A percentile compares a stretch with the other conserved stretches of the same genome.
Evolutionary conservation across 1,140 invertebrate genomes (phyloP).

Genomic region (Diuraphis noxia): DNA sequence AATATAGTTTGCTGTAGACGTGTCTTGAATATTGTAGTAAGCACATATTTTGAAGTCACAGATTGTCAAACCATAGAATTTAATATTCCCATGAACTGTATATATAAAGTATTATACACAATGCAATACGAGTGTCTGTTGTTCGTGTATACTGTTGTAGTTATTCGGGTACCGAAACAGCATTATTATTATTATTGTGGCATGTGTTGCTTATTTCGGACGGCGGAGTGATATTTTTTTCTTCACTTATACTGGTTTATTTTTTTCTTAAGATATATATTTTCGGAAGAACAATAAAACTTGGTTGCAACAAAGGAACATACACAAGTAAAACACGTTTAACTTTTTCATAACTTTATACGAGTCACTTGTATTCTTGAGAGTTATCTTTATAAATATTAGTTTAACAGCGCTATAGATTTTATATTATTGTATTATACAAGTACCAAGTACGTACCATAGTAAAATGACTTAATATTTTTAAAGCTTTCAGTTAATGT

Average conservation of each 20-base stretch:
- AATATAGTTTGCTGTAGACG: neutral
- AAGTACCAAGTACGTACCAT: neutral
- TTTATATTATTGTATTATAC: neutral
- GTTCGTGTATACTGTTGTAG: neutral
- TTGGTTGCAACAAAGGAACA: neutral
- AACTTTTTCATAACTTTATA: neutral
- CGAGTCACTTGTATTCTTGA: neutral
- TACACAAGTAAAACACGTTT: neutral
- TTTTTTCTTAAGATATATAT: neutral
- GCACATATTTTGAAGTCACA: neutral
- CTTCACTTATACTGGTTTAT: neutral
- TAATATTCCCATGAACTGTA: neutral
- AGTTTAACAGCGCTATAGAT: neutral
- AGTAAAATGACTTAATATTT: neutral
- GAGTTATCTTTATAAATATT: slow-evolving; percentile 1
- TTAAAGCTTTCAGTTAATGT: neutral
- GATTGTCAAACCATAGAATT: slow-evolving; percentile 10
- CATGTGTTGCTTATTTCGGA: neutral
- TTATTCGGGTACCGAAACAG: neutral
- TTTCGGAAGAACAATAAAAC: slow-evolving; percentile 4
- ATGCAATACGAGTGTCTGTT: neutral
- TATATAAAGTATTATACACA: neutral
- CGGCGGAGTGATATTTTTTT: neutral
- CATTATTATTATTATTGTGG: neutral
- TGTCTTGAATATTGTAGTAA: neutral